These are phyloP conservation scores for Mixornis gularis DNA, from an alignment of 2,113 vertebrate genomes.

Conservation along the genomic window DNA sequence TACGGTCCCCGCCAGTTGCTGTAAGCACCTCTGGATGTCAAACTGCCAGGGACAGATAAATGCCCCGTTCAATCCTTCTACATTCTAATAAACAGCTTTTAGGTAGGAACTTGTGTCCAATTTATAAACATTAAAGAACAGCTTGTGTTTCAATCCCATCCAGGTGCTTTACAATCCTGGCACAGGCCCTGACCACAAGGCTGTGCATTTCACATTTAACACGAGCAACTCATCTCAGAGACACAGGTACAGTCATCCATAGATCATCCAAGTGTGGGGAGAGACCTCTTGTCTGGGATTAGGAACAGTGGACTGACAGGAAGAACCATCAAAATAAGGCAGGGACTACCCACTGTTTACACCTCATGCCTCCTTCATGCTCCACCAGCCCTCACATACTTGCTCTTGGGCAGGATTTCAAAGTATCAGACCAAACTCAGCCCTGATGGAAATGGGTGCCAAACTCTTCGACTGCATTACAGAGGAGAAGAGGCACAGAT, in stretches of 20 bases:
- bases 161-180: conserved; percentile 49
- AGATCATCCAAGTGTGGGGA: not conserved
- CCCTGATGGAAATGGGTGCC: not conserved
- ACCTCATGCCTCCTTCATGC: not conserved
- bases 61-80: not conserved
- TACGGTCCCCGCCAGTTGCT: not conserved
- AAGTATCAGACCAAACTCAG: not conserved
- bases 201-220: not conserved
- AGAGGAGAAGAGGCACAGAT: not conserved
- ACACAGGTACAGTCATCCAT: not conserved
- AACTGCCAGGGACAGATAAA: conserved; percentile 30
- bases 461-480: not conserved
- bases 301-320: not conserved
- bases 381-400: not conserved
- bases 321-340: not conserved
- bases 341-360: not conserved
- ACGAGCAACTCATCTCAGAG: not conserved
- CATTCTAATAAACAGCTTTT: conserved; percentile 46
- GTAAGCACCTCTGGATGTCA: conserved; percentile 32
- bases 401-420: not conserved
- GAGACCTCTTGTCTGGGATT: not conserved
- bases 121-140: conserved; percentile 33
- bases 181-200: conserved; percentile 33
- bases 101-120: conserved; percentile 36
- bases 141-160: conserved; percentile 31